Percentiles rank a stretch among this genome's conserved stretches.
phyloP scores from a whole-genome alignment of 1,140 invertebrate species.

The Camponotus vicinus region DNA sequence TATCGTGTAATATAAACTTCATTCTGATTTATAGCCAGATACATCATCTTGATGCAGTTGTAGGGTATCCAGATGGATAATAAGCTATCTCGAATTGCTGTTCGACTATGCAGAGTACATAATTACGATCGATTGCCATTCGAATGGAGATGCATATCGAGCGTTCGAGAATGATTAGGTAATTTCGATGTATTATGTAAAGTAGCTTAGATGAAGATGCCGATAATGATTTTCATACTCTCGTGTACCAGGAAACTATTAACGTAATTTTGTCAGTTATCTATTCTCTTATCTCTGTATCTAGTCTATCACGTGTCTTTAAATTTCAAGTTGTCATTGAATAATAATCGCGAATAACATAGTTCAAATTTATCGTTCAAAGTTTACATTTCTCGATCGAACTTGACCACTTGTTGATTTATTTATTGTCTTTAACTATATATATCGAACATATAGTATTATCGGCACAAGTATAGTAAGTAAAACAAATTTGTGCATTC shows the following conservation, averaged over 20 bases:
- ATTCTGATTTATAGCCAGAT: neutral
- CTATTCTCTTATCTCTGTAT: neutral
- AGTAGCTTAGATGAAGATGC: neutral
- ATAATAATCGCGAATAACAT: neutral
- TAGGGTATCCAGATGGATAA: slow-evolving; percentile 24
- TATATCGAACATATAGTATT: neutral
- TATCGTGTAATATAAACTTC: neutral
- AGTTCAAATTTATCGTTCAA: neutral
- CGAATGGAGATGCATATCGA: slow-evolving; percentile 6
- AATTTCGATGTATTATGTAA: slow-evolving; percentile 36
- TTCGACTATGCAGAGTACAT: neutral
- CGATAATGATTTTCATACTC: slow-evolving; percentile 11
- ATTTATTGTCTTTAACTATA: neutral
- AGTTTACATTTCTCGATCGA: slow-evolving; percentile 6
- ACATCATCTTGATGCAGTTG: slow-evolving; percentile 16
- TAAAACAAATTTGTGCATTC: too few species aligned
- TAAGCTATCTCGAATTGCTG: slow-evolving; percentile 44
- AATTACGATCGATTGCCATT: slow-evolving; percentile 28
- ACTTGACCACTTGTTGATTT: neutral
- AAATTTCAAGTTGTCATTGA: neutral
- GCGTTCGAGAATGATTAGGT: slow-evolving; percentile 27
- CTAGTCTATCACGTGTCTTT: neutral
- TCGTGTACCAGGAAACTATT: slow-evolving; percentile 1
- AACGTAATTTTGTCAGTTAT: slow-evolving; percentile 1
- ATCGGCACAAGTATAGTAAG: slow-evolving; percentile 31